Conservation (phyloP, 2,113 vertebrate species). For the Indicator indicator region DNA sequence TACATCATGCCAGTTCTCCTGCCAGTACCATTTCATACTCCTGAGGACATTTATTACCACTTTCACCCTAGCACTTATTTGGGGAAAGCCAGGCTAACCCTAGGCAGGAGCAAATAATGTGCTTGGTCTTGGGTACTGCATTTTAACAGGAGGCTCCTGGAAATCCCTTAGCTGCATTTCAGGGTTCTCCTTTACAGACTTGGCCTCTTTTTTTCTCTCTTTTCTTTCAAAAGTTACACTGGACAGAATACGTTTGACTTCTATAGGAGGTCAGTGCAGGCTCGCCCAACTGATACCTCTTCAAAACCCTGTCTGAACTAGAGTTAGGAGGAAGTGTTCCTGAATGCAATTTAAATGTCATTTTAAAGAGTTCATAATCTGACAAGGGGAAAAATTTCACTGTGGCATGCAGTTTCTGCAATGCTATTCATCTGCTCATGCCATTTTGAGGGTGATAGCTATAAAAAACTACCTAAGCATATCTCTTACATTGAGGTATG, state of each 20-base stretch:
- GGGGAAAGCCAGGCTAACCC: background rate
- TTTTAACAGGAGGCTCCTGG: background rate
- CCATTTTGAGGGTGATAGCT: background rate
- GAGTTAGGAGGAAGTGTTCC: background rate
- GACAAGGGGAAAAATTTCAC: background rate
- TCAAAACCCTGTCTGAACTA: background rate
- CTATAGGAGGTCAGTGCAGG: background rate
- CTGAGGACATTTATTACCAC: background rate
- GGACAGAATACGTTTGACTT: background rate
- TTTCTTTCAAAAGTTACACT: background rate
- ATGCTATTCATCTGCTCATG: background rate
- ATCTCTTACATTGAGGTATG: background rate
- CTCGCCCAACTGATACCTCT: background rate
- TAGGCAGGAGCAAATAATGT: background rate
- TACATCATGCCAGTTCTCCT: background rate
- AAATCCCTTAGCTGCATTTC: background rate
- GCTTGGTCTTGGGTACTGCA: background rate
- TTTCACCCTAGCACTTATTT: background rate
- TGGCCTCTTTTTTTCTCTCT: background rate
- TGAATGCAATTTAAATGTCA: background rate
- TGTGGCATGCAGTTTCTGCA: background rate
- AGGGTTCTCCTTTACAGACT: background rate
- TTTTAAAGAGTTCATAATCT: background rate
- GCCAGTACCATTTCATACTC: background rate
- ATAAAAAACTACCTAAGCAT: background rate